A percentile compares a stretch with the other conserved stretches of the same genome.
phyloP scores from a whole-genome alignment of 1,140 invertebrate genomes.

The Liolophura sinensis region DNA sequence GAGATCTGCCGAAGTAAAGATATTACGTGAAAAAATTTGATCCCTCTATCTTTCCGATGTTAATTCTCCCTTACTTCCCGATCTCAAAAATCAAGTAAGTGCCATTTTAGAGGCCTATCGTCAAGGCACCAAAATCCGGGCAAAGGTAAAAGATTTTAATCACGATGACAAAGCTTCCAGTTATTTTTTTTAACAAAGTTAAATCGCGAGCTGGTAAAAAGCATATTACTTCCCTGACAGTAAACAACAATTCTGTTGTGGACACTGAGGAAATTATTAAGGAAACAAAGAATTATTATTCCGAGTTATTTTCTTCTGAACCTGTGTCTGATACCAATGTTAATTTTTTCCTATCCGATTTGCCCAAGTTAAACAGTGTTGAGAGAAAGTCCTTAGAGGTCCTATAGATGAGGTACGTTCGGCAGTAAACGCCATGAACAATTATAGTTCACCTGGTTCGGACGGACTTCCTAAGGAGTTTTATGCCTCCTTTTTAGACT shows the following conservation, averaged over 20 bases:
- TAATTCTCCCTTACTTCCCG: too few relatives aligned
- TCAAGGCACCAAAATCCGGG: constrained; percentile 15
- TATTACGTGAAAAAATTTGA: too few relatives aligned
- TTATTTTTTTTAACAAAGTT: constrained; percentile 19
- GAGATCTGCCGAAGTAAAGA: not conserved
- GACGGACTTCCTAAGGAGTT: constrained; percentile 28
- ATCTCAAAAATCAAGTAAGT: constrained; percentile 14
- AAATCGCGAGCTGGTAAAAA: constrained; percentile 16
- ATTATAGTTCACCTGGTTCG: constrained; percentile 20
- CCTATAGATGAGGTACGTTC: constrained; percentile 8
- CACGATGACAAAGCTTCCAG: constrained; percentile 23
- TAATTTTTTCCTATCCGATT: constrained; percentile 4
- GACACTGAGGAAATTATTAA: constrained; percentile 9
- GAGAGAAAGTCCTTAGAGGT: constrained; percentile 1
- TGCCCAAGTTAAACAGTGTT: constrained; percentile 7
- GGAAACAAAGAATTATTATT: constrained; percentile 15
- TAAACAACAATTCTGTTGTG: constrained; percentile 7
- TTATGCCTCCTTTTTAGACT: constrained; percentile 16
- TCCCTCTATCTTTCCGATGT: too few relatives aligned
- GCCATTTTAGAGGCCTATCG: constrained; percentile 12
- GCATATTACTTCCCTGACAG: constrained; percentile 9
- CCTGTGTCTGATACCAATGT: constrained; percentile 6
- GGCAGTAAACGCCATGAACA: constrained; percentile 12
- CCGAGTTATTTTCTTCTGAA: constrained; percentile 2
- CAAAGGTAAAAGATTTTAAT: constrained; percentile 15